Evolutionary conservation across 1,140 invertebrate genomes (phyloP).

Genomic region (Lepidotrigona ventralis): DNA sequence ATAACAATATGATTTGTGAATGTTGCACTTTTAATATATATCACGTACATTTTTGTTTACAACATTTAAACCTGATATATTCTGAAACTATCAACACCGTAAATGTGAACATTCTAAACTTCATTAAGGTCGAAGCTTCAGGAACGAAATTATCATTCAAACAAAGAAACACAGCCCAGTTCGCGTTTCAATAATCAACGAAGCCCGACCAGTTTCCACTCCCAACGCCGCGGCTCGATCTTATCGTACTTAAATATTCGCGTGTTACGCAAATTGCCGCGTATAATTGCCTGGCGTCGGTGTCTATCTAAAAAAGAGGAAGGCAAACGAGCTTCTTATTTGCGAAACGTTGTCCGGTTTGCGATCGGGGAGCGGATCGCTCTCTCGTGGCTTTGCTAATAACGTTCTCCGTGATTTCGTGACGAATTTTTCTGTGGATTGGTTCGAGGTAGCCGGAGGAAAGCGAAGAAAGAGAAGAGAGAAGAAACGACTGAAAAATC

Average conservation of each 20-base stretch:
- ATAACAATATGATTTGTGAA: too few relatives aligned
- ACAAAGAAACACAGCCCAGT: neutral
- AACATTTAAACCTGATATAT: neutral
- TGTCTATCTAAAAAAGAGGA: neutral
- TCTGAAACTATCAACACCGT: too few relatives aligned
- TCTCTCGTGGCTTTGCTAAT: constrained; percentile 58
- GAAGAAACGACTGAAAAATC: constrained; percentile 37
- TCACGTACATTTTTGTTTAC: neutral
- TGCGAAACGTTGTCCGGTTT: constrained; percentile 44
- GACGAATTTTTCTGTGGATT: constrained; percentile 54
- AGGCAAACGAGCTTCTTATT: constrained; percentile 27
- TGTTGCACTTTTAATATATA: too few relatives aligned
- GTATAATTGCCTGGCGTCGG: neutral
- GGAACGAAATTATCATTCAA: neutral
- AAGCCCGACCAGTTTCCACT: neutral
- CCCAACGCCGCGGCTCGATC: neutral
- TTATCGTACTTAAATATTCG: neutral
- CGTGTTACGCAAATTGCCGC: neutral
- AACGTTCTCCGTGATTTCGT: constrained; percentile 74
- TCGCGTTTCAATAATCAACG: neutral
- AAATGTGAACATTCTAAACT: neutral
- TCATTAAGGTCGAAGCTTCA: too few relatives aligned
- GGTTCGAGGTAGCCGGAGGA: constrained; percentile 7
- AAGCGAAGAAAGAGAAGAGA: constrained; percentile 32
- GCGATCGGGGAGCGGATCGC: constrained; percentile 32